Base-by-base conservation (phyloP, 2,113 vertebrate species). In the Verasper variegatus region DNA sequence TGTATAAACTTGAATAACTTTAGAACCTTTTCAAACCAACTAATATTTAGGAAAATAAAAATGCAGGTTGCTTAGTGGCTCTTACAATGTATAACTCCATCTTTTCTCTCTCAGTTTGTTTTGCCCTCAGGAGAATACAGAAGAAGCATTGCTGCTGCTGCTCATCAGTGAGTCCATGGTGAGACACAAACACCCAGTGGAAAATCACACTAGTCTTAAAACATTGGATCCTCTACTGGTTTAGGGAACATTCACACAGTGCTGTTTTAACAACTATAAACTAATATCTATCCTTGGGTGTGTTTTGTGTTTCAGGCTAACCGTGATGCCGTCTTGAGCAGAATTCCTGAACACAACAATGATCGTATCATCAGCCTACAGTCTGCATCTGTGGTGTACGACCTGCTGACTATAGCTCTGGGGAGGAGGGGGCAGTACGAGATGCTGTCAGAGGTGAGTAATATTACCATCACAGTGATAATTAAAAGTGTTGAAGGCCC, bases 161-260 rank as follows among this genome's bases (percentile, higher is more conserved):
- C 96, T 99, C 87, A 99, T 99, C 86, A 99, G 98, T 77, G 98
- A 99, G 87, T 99, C 98, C 26, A 99, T 99, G 98, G 98, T 99
- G 85, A 95, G 97, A 91, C 62, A 40, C 56, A 78, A 70, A 73
- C 24, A 60, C 26, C 20, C 23, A 56, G 13, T 54, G 12, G 8
- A 55, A 31, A 51, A 51, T 64, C 59, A 42, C 12, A 13, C 11
- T 42, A 12, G 40, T 12, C 40, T 13, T 23, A n/a, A 65, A 61
- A 69, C 61, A 9, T 6, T 8, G 24, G 2, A 26, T 64, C 23
- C 21, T 37, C 5, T 5, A 12, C 5, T 5, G 5, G 42, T 52
- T 17, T 20, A 18, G 11, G 27, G 52, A 58, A 54, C 3, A n/a
- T 18, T 40, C 62, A 14, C 24, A 68, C 0, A 1, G 35, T 51